Conservation (phyloP, 2,113 vertebrate species). For the Lanius collurio region DNA sequence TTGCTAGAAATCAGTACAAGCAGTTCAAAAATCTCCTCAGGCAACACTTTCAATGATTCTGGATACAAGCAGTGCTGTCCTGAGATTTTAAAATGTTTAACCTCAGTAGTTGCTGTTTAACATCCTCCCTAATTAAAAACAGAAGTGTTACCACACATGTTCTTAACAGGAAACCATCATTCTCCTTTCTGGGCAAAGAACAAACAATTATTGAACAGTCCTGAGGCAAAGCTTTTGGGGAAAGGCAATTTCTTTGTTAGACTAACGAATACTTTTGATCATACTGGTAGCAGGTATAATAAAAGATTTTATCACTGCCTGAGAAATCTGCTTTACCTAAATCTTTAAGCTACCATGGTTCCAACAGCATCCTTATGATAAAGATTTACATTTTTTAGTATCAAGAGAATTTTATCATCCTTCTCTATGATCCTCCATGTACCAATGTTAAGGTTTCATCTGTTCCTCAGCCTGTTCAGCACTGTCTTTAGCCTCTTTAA, state of each 20-base stretch:
- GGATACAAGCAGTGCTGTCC: not conserved
- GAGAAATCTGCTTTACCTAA: not conserved
- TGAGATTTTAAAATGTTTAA: not conserved
- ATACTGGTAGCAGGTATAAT: not conserved
- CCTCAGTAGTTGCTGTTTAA: not conserved
- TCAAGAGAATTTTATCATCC: not conserved
- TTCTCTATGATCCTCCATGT: not conserved
- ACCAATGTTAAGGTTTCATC: not conserved
- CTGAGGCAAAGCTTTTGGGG: not conserved
- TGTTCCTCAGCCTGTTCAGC: not conserved
- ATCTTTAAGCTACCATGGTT: not conserved
- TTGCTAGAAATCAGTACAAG: not conserved
- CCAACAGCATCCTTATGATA: not conserved
- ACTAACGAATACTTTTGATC: not conserved
- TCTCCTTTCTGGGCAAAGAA: not conserved
- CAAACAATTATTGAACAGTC: not conserved
- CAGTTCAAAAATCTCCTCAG: conserved; percentile 14
- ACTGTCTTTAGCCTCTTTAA: not conserved
- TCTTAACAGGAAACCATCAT: not conserved
- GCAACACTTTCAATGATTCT: not conserved
- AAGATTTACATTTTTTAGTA: not conserved
- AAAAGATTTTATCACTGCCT: not conserved
- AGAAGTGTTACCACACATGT: not conserved
- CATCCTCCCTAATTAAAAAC: not conserved
- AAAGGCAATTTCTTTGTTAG: not conserved